Percentiles rank a stretch among this genome's conserved stretches.
Evolutionary conservation across 2,888 invertebrate species (phyloP).

Genomic region (Drosophila acutilabella): DNA sequence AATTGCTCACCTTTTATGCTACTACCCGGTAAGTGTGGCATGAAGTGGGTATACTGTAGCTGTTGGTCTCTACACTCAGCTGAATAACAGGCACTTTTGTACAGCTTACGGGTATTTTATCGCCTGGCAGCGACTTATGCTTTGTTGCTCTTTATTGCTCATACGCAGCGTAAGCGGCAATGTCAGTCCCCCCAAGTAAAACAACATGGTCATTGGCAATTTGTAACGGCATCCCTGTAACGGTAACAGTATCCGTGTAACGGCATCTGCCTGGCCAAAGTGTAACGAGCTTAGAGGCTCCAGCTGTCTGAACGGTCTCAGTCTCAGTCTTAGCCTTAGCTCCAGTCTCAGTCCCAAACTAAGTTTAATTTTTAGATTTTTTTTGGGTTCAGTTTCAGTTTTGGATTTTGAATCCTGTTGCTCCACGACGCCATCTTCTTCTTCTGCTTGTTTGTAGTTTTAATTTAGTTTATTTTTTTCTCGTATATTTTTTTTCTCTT

Average conservation of each 20-base stretch:
- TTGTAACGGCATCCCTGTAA: slow-evolving; percentile 1
- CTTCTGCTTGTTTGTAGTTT: slow-evolving; percentile 31
- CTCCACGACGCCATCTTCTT: slow-evolving; percentile 18
- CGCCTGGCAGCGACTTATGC: neutral
- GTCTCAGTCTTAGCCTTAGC: neutral
- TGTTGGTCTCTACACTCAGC: too few relatives aligned
- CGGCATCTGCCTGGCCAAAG: neutral
- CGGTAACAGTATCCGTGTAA: neutral
- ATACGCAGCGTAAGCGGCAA: slow-evolving; percentile 50
- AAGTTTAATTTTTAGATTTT: neutral
- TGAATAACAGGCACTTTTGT: too few relatives aligned
- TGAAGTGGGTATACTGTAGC: neutral
- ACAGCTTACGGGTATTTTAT: neutral
- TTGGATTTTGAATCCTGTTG: slow-evolving; percentile 12
- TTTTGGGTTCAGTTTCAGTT: neutral
- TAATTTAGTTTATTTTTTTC: slow-evolving; percentile 19
- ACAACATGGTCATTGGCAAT: neutral
- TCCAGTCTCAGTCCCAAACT: neutral
- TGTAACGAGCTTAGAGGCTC: slow-evolving; percentile 2
- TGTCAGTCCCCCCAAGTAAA: slow-evolving; percentile 1
- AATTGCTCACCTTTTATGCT: neutral
- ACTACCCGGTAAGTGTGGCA: neutral
- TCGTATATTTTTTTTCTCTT: slow-evolving; percentile 32
- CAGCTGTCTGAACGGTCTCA: slow-evolving; percentile 11
- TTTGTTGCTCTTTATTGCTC: slow-evolving; percentile 30